Evolutionary conservation across 2,888 invertebrate genomes (phyloP).

Genomic region (Lypha dubia): DNA sequence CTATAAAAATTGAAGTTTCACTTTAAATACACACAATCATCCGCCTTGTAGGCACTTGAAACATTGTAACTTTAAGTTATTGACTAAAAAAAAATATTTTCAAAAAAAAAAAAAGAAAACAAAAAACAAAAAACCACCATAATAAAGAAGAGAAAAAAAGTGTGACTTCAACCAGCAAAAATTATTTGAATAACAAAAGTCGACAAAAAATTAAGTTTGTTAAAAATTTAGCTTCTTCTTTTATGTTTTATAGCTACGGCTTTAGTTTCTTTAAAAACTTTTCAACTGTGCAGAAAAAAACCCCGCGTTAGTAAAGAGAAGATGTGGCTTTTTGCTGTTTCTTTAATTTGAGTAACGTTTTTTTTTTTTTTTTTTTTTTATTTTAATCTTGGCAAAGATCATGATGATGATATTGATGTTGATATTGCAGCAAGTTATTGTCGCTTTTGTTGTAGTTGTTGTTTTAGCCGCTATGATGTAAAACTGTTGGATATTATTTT

Average conservation of each 20-base stretch:
- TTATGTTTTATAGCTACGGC: constrained; percentile 18
- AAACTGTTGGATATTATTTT: constrained; percentile 61
- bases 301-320: constrained; percentile 43
- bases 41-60: constrained; percentile 52
- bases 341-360: constrained; percentile 49
- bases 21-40: constrained; percentile 73
- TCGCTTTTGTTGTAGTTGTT: constrained; percentile 11
- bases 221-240: constrained; percentile 39
- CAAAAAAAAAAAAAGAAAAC: too few relatives aligned
- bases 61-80: constrained; percentile 71
- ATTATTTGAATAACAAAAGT: constrained; percentile 9
- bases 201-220: constrained; percentile 34
- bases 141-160: constrained; percentile 3
- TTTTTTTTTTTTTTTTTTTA: too few relatives aligned
- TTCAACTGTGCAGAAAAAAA: constrained; percentile 51
- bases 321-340: constrained; percentile 34
- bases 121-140: constrained; percentile 2
- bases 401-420: constrained; percentile 33
- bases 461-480: constrained; percentile 45
- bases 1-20: constrained; percentile 80
- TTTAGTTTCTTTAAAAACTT: constrained; percentile 40
- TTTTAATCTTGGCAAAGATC: constrained; percentile 10
- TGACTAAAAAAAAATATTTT: constrained; percentile 52
- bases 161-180: constrained; percentile 14
- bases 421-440: constrained; percentile 12